Evolutionary conservation across 1,140 invertebrate species (phyloP), one percentile per base, ranked within the genome.

Genomic region (Drosophila ananassae): DNA sequence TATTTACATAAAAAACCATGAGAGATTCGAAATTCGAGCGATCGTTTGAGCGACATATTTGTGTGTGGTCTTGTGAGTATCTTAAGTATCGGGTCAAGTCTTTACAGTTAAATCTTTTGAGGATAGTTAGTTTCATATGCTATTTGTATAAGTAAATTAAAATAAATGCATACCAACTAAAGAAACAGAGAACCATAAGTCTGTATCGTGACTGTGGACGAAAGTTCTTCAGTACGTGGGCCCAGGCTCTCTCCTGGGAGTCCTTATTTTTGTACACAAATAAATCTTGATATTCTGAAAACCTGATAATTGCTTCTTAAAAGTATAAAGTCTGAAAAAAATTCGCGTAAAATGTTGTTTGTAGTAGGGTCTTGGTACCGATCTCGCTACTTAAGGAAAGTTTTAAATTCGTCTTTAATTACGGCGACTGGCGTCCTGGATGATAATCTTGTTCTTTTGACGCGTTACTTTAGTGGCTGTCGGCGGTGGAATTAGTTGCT

Each of bases 361-460:
- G 32, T 32, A 32, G 32, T 9, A 9, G 32, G 32, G 32, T 10
- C 9, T 32, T 10, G 9, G 30, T 32, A 41, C 2, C 17, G 62
- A 32, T 32, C n/a, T 32, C n/a, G 50, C 25, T 32, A 41, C n/a
- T 51, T 10, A 3, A 32, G 32, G 32, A 41, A 3, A 44, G 41
- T 44, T 21, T 17, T 44, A 78, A 78, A 87, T 87, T 73, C 72
- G 56, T n/a, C 17, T 64, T 67, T 77, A 91, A 51, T 91, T 91
- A 17, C 87, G 90, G 24, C 90, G 79, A 17, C 85, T 81, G 2
- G 90, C 87, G 57, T 95, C 95, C 62, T 96, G 94, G 81, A 96
- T 96, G 60, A 96, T 95, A 7, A 96, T 93, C 90, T 96, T 96
- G 90, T 96, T 96, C 77, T 95, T 94, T 75, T 96, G 94, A 63